Conservation (phyloP, 2,797 vertebrate species). For the Poecilia gillii region DNA sequence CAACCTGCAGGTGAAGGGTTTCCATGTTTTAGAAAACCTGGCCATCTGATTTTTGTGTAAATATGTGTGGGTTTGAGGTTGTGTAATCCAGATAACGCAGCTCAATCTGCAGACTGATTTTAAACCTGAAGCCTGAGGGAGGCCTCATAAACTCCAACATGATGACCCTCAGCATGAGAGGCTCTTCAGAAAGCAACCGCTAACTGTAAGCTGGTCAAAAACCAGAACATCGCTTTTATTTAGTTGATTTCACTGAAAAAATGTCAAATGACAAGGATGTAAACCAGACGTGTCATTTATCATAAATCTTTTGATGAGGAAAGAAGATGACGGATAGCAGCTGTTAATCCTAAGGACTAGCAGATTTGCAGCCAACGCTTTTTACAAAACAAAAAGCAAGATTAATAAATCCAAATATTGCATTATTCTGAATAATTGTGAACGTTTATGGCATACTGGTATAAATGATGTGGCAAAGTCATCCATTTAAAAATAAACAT, state of each 20-base stretch:
- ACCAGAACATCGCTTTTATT: not conserved
- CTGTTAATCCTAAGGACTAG: too few relatives aligned
- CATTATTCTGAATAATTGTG: too few relatives aligned
- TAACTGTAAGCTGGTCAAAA: not conserved
- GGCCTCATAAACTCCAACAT: not conserved
- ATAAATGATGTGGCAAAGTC: too few relatives aligned
- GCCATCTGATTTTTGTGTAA: not conserved
- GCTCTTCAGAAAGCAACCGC: too few relatives aligned
- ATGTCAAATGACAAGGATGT: not conserved
- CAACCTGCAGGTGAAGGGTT: conserved; percentile 21
- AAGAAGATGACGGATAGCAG: too few relatives aligned
- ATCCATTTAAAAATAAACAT: too few relatives aligned
- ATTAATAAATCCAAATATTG: too few relatives aligned
- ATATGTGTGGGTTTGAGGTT: conserved; percentile 13
- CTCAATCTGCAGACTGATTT: not conserved
- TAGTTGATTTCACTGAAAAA: not conserved
- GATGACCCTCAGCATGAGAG: not conserved
- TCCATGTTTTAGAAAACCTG: conserved; percentile 1
- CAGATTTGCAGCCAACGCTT: too few relatives aligned
- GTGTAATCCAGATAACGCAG: conserved; percentile 2
- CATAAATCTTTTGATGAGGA: not conserved
- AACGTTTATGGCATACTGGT: too few relatives aligned
- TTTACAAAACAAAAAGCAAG: too few relatives aligned
- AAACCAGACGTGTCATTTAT: not conserved
- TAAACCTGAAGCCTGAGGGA: not conserved